These are phyloP conservation scores for Rostratula benghalensis DNA, from an alignment of 2,113 vertebrate genomes.

Conservation along the genomic window DNA sequence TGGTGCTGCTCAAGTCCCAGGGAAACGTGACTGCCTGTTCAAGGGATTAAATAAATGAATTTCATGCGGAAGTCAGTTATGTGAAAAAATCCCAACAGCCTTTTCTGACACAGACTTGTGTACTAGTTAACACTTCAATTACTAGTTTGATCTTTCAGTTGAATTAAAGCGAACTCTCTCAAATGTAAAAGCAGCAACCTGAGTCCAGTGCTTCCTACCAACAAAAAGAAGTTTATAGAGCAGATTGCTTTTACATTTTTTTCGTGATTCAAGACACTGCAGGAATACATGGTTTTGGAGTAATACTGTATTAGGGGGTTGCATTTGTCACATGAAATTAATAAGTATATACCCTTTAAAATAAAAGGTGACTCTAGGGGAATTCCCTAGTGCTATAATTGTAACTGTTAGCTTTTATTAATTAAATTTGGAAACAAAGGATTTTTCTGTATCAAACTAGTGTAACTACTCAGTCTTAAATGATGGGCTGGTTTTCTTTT, in stretches of 20 bases:
- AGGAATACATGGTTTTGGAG: neutral
- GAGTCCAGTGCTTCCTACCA: neutral
- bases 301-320: neutral
- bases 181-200: neutral
- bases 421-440: neutral
- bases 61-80: neutral
- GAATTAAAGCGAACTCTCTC: neutral
- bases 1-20: neutral
- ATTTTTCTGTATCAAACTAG: neutral
- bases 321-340: neutral
- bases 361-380: neutral
- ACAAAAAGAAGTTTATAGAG: neutral
- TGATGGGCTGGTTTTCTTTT: neutral
- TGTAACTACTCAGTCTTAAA: neutral
- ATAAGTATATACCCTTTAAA: neutral
- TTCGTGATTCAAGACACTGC: neutral
- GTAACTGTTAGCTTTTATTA: neutral
- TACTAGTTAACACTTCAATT: neutral
- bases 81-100: neutral
- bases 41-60: constrained; percentile 4
- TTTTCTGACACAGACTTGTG: neutral
- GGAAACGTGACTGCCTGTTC: neutral
- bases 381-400: neutral
- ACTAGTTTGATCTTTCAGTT: neutral
- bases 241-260: neutral